A percentile compares a stretch with the other conserved stretches of the same genome.
phyloP scores from a whole-genome alignment of 2,888 invertebrate genomes.

The Agrotis exclamationis region DNA sequence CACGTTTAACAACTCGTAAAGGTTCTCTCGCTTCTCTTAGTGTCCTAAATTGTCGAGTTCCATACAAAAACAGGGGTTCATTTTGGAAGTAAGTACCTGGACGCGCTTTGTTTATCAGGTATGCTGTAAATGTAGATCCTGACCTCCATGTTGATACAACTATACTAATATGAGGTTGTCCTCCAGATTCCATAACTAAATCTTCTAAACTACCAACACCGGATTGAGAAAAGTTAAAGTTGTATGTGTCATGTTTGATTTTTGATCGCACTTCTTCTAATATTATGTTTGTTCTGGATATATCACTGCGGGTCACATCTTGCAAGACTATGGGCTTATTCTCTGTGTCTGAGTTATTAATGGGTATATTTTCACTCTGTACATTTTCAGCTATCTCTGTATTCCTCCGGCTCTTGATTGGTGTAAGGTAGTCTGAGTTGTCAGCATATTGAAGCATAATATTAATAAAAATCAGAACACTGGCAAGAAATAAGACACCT shows the following conservation, averaged over 20 bases:
- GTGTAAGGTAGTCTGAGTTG: not conserved
- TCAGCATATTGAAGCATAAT: not conserved
- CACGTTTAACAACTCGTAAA: constrained; percentile 92
- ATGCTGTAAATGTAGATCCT: constrained; percentile 97
- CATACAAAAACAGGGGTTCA: constrained; percentile 96
- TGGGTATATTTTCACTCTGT: not conserved
- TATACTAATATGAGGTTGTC: constrained; percentile 94
- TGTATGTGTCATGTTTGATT: constrained; percentile 81
- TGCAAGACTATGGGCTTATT: not conserved
- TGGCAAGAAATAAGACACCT: not conserved
- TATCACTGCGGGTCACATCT: not conserved
- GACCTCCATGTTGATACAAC: constrained; percentile 97
- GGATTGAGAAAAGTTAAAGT: constrained; percentile 80
- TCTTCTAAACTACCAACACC: constrained; percentile 91
- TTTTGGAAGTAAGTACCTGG: constrained; percentile 97
- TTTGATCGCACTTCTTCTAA: constrained; percentile 80
- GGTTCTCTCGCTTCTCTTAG: constrained; percentile 93
- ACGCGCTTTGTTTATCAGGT: constrained; percentile 95
- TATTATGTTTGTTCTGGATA: constrained; percentile 80
- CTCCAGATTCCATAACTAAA: constrained; percentile 93
- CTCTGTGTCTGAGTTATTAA: not conserved
- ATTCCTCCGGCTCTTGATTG: not conserved
- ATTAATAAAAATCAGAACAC: not conserved
- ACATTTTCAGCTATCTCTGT: not conserved
- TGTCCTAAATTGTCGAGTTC: constrained; percentile 95